These are phyloP conservation scores for Coreoperca whiteheadi DNA, from an alignment of 2,113 vertebrate genomes.

Conservation along the genomic window DNA sequence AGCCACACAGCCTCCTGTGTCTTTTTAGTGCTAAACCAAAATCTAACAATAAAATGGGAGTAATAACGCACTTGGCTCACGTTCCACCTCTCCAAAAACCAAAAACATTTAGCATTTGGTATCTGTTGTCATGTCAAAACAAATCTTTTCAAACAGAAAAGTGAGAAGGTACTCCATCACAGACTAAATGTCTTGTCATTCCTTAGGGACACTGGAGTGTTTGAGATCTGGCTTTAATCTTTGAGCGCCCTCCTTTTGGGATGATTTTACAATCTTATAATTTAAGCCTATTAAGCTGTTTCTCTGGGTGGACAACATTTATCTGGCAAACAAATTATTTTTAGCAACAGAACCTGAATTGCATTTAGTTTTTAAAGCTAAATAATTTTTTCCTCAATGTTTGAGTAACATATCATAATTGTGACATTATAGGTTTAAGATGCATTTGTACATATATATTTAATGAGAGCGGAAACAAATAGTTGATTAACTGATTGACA, in stretches of 20 bases:
- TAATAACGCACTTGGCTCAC: not conserved
- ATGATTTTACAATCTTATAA: constrained; percentile 1
- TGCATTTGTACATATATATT: not conserved
- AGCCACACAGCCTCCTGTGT: not conserved
- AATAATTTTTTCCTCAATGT: not conserved
- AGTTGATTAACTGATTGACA: no score
- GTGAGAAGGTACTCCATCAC: constrained; percentile 6
- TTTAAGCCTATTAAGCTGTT: constrained; percentile 2
- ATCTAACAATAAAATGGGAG: not conserved
- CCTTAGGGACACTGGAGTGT: not conserved
- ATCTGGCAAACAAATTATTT: not conserved
- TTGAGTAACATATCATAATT: not conserved
- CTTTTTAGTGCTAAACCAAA: not conserved
- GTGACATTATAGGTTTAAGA: not conserved
- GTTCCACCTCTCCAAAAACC: not conserved
- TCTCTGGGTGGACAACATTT: not conserved
- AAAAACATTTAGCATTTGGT: not conserved
- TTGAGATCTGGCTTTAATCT: constrained; percentile 15
- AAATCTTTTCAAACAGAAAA: not conserved
- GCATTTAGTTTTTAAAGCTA: not conserved
- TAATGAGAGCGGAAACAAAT: not conserved
- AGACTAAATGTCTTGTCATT: constrained; percentile 3
- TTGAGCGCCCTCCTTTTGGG: not conserved
- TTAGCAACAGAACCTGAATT: not conserved
- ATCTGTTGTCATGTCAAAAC: constrained; percentile 19